Evolutionary conservation across 2,888 invertebrate genomes (phyloP), one percentile per base, ranked within the genome.

Genomic region (Luperina nickerlii): DNA sequence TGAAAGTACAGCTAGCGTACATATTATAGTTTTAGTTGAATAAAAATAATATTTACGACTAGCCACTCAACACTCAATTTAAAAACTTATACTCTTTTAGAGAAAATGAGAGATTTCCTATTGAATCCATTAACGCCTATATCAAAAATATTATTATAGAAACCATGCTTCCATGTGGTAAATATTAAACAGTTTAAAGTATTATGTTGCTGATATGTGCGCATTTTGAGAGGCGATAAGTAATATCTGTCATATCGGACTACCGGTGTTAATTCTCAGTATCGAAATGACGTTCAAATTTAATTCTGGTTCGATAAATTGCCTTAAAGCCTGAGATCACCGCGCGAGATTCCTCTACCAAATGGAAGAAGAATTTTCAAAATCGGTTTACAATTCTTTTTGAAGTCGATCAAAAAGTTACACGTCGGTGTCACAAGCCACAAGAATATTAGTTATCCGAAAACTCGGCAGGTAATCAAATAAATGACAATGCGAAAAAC

Each of bases 391-490:
- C 60, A 11, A 57, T 62, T 7, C 15, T 15, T 62, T 62, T 62
- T 62, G 15, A 27, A 27, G 6, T 62, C 13, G 0, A 62, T 15
- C 6, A 27, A n/a, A 60, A 60, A 13, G 13, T 13, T 32, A 74
- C 51, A 48, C 20, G 38, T n/a, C 69, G 75, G 69, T 84, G 77
- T 84, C 32, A 83, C 13, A 62, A 24, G n/a, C 27, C 57, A 0
- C 42, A 65, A 78, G 8, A 76, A 81, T 57, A 42, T 79, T 83
- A 70, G 69, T 67, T 63, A 38, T 5, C 63, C 60, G 8, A 74
- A 74, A 85, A 71, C 62, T 82, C 20, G 15, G 71, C 76, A 76
- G 18, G 74, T 85, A 85, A 81, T 85, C 71, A 82, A 78, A 78
- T 78, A 71, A 82, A 74, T 85, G 82, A 85, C 82, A 72, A 66